Percentiles rank a stretch among this genome's conserved stretches.
Conservation (phyloP, 2,113 vertebrate genomes). For the Sialia sialis region DNA sequence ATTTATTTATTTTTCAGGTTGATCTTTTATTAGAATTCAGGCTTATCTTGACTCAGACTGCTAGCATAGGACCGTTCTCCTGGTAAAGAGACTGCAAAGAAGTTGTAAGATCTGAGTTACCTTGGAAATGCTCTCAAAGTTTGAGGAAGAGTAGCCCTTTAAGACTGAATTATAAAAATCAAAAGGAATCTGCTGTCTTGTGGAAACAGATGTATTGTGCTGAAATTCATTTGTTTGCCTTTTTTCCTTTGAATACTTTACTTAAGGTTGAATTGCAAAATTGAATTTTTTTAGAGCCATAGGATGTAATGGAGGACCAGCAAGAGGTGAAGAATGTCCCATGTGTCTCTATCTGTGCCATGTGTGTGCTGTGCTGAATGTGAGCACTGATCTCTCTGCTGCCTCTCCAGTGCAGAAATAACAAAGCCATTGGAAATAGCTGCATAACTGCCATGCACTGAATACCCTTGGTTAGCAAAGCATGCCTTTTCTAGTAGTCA, state of each 20-base stretch:
- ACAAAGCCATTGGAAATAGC: neutral
- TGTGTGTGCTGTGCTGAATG: neutral
- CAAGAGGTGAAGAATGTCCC: neutral
- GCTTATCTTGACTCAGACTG: neutral
- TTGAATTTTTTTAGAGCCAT: neutral
- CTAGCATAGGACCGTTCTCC: neutral
- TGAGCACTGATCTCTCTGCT: neutral
- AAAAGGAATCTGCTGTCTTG: neutral
- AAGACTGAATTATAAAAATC: neutral
- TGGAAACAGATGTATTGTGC: neutral
- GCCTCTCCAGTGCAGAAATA: neutral
- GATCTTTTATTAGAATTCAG: neutral
- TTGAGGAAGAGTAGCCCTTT: neutral
- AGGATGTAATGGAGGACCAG: neutral
- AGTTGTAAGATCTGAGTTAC: neutral
- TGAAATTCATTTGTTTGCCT: neutral
- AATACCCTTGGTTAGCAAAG: neutral
- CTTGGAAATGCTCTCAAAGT: neutral
- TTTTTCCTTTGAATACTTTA: neutral
- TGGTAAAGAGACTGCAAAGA: neutral
- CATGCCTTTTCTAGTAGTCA: neutral
- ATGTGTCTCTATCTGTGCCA: accelerated
- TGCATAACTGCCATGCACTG: neutral
- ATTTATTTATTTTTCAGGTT: neutral
- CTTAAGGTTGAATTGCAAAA: neutral